Percentiles rank a stretch among this genome's conserved stretches.
phyloP scores from a whole-genome alignment of 2,113 vertebrate species.

The Emydura subglobosa region DNA sequence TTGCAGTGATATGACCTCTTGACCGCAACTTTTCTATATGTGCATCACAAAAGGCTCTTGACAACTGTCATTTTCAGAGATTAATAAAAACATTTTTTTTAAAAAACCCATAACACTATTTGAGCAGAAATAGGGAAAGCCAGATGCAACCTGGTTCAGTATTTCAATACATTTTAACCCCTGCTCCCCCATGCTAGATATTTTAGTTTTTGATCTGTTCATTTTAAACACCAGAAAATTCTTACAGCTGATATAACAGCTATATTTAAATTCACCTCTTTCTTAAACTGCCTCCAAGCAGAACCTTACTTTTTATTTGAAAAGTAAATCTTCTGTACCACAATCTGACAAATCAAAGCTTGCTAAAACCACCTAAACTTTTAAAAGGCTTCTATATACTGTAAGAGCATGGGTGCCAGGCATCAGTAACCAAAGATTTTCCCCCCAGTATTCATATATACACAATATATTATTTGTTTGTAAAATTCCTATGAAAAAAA shows the following conservation, averaged over 20 bases:
- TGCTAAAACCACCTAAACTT: background rate
- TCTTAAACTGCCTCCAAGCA: slow-evolving; percentile 80
- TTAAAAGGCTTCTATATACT: slow-evolving; percentile 21
- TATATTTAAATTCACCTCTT: slow-evolving; percentile 84
- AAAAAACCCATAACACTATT: slow-evolving; percentile 13
- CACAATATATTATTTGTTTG: background rate
- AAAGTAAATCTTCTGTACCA: slow-evolving; percentile 43
- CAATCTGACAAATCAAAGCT: background rate
- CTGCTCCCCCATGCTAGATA: slow-evolving; percentile 60
- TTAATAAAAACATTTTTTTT: slow-evolving; percentile 68
- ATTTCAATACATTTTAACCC: slow-evolving; percentile 76
- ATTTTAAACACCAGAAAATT: slow-evolving; percentile 80
- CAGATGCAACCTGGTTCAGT: slow-evolving; percentile 74
- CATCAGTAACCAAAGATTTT: background rate
- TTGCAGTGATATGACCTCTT: slow-evolving; percentile 70
- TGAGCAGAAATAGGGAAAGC: slow-evolving; percentile 72
- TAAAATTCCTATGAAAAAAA: background rate
- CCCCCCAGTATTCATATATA: background rate
- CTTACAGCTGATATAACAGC: slow-evolving; percentile 78
- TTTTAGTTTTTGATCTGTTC: slow-evolving; percentile 85
- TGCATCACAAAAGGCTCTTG: slow-evolving; percentile 75
- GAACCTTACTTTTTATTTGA: slow-evolving; percentile 83
- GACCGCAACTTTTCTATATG: slow-evolving; percentile 71
- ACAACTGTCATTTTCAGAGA: slow-evolving; percentile 81
- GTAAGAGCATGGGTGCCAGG: background rate